Base-by-base conservation (phyloP, 2,113 vertebrate genomes). In the Buteo buteo region DNA sequence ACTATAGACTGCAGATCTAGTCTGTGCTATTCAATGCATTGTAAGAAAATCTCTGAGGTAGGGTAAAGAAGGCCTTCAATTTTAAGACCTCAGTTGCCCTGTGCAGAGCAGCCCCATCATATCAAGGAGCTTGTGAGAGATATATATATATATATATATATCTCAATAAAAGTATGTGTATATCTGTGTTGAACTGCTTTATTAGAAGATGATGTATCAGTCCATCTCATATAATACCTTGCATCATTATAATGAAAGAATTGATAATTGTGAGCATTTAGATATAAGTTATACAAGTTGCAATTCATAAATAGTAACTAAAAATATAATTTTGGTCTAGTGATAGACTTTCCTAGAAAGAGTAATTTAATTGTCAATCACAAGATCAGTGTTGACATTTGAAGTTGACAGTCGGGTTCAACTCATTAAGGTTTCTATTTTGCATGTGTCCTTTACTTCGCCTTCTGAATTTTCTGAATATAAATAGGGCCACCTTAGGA, bases 341-440 rank as follows among this genome's bases (percentile, higher is more conserved):
- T 29, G 67, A 45, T 57, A 65, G 92, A 47, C 55, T 79, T 91
- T 93, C 58, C 62, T 89, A 44, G 57, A 93, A 95, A 81, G 66
- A 94, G 14, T 67, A 81, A 82, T 67, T 81, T 82, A 88, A 49
- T 78, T 72, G 72, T 34, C 82, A 66, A 21, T 88, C 58, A 57
- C 29, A 52, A 42, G 64, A 47, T 81, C 0, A 0, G 15, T 1
- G 0, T 40, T 93, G 93, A 93, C 80, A 93, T 94, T 90, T 79
- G 44, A 69, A 87, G 65, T 67, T 88, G 81, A 62, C 76, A 78
- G 55, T 36, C 45, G 47, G 59, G 87, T 94, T 93, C 58, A 74
- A 50, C 82, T 92, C 74, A 88, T 95, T 87, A 82, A 52, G 4
- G 34, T 93, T 97, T 96, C 67, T 42, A 59, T 87, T 87, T 92